phyloP scores from a whole-genome alignment of 1,140 invertebrate species.

The Solenopsis invicta region DNA sequence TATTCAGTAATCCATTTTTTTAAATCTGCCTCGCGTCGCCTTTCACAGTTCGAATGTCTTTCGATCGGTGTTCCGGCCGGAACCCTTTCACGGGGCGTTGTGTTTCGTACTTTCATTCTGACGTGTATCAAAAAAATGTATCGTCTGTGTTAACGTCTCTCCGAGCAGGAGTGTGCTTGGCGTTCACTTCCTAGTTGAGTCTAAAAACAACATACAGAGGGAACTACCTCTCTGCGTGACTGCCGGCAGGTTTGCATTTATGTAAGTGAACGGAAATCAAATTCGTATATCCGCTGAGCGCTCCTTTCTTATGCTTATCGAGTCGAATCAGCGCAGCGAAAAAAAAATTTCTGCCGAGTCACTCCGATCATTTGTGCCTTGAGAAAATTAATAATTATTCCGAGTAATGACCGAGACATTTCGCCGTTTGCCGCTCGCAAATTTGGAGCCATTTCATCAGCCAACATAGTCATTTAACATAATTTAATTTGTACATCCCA shows the following conservation, averaged over 20 bases:
- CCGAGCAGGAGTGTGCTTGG: conserved; percentile 6
- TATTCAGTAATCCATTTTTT: conserved; percentile 42
- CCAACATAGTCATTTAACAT: conserved; percentile 8
- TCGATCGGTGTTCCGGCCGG: conserved; percentile 42
- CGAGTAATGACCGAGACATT: background rate
- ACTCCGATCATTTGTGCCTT: background rate
- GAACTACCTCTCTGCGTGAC: conserved; percentile 4
- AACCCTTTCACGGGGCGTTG: conserved; percentile 67
- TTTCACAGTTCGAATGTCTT: conserved; percentile 65
- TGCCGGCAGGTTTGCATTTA: background rate
- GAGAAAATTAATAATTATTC: conserved; percentile 21
- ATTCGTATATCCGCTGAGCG: background rate
- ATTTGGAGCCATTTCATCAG: background rate
- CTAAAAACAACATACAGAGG: conserved; percentile 55
- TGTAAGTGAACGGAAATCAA: conserved; percentile 58
- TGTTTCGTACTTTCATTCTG: conserved; percentile 71
- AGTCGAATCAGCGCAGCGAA: background rate
- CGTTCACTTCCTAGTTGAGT: conserved; percentile 71
- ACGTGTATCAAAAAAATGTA: conserved; percentile 65
- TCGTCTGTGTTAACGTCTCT: conserved; percentile 55
- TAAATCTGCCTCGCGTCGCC: background rate
- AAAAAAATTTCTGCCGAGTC: background rate
- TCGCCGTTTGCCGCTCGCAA: background rate
- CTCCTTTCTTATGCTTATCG: conserved; percentile 28
- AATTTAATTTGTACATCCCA: conserved; percentile 23